phyloP scores from a whole-genome alignment of 2,888 invertebrate genomes.

The Drosophila borborema region DNA sequence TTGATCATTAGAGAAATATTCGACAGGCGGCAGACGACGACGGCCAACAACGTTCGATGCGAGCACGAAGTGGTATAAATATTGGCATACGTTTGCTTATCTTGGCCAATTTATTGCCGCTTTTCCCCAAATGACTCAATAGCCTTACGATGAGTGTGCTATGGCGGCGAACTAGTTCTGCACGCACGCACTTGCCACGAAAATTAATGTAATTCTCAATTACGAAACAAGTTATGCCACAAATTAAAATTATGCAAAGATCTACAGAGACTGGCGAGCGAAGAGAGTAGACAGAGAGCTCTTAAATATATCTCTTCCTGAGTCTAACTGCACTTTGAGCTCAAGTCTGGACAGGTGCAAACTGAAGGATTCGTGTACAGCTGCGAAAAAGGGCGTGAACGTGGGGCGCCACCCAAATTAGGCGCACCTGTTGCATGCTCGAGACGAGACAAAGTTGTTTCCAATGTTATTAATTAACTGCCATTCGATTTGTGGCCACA shows the following conservation, averaged over 20 bases:
- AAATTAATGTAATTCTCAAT: conserved; percentile 81
- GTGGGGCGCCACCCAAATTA: conserved; percentile 72
- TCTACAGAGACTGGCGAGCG: conserved; percentile 14
- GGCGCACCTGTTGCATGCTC: conserved; percentile 52
- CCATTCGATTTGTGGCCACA: conserved; percentile 75
- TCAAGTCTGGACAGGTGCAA: conserved; percentile 12
- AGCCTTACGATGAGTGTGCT: conserved; percentile 25
- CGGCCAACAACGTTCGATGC: conserved; percentile 27
- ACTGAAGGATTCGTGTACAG: conserved; percentile 5
- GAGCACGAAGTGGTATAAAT: conserved; percentile 53
- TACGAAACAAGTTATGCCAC: conserved; percentile 82
- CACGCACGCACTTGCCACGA: conserved; percentile 75
- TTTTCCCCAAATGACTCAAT: conserved; percentile 77
- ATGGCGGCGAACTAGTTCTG: conserved; percentile 67
- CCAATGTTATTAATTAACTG: conserved; percentile 70
- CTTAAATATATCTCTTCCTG: neutral
- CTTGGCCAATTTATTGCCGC: conserved; percentile 73
- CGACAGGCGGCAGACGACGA: conserved; percentile 45
- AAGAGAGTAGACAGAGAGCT: conserved; percentile 6
- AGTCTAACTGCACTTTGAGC: conserved; percentile 42
- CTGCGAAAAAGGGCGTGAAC: conserved; percentile 62
- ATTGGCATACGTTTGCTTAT: conserved; percentile 66
- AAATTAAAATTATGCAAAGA: conserved; percentile 73
- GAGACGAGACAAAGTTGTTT: conserved; percentile 60
- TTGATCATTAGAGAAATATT: conserved; percentile 68